Base-by-base conservation (phyloP, 2,888 invertebrate species). In the Yponomeuta malinellus region DNA sequence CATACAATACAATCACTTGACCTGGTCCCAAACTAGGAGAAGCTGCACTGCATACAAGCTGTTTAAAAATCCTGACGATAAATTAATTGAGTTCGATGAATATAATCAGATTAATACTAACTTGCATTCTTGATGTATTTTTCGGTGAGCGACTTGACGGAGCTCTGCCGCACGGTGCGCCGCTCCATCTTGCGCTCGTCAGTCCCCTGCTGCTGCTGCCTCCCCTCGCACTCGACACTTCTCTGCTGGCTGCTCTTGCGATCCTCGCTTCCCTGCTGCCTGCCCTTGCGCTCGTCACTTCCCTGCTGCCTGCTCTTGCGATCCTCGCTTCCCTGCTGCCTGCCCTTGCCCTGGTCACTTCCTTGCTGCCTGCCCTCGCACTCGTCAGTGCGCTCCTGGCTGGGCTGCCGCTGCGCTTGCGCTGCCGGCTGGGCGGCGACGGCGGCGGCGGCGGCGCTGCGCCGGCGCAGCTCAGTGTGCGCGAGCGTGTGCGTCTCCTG, bases 91-190 rank as follows among this genome's bases (percentile, higher is more conserved):
- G 43, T 43, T 43, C 6, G 3, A 8, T 43, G 8, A 43, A 43
- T 8, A 6, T 43, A 43, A 43, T 43, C 43, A 43, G 43, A 43
- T 43, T 6, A 43, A 10, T 71, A 87, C 90, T 90, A 74, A 91
- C 91, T 88, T 70, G 94, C 93, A 82, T 94, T 95, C 79, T 96
- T 95, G 78, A 95, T 95, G 81, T 95, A 96, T 83, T 96, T 96
- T 81, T 96, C 95, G n/a, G 95, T 95, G 74, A 96, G 93, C 71
- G 95, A 96, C 81, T 95, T 95, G 15, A 96, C 95, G 0, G 96
- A 96, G 75, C 94, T 95, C 76, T 95, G 93, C n/a, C 95, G 90
- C 37, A 94, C 93, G 9, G 94, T 87, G 59, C 85, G 84, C 71
- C 78, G 78, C 72, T 83, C 82, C 48, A 76, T 73, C 70, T 78